Conservation (phyloP, 2,888 invertebrate species). For the Pristionchus entomophagus region DNA sequence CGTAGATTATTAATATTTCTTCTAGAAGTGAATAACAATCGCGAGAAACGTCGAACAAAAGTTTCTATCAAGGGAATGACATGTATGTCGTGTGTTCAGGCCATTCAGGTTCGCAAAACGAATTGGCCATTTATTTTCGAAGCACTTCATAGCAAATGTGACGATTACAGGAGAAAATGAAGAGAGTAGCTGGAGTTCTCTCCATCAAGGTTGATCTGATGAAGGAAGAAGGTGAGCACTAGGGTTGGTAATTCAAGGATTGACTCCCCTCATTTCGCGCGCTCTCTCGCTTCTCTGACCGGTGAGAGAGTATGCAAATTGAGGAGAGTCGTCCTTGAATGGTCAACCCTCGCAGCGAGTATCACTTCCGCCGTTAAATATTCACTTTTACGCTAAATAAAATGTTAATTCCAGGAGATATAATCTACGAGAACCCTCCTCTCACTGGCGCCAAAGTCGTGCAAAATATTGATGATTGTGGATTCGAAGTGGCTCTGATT, state of each 20-base stretch:
- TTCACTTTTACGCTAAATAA: neutral
- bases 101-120: constrained; percentile 83
- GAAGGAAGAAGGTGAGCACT: constrained; percentile 42
- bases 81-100: constrained; percentile 93
- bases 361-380: too few species aligned
- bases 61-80: constrained; percentile 91
- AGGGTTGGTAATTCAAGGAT: too few species aligned
- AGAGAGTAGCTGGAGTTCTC: neutral
- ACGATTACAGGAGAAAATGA: constrained; percentile 27
- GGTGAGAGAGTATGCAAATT: too few species aligned
- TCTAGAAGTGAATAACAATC: neutral
- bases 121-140: too few species aligned
- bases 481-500: constrained; percentile 75
- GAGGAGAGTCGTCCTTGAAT: too few species aligned
- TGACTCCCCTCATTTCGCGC: too few species aligned
- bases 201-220: constrained; percentile 47
- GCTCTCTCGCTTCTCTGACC: too few species aligned
- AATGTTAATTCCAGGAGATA: constrained; percentile 38
- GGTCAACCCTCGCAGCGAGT: too few species aligned
- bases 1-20: too few species aligned
- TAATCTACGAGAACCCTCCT: constrained; percentile 73
- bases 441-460: constrained; percentile 71
- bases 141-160: too few species aligned
- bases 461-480: constrained; percentile 78
- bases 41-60: constrained; percentile 1